phyloP scores from a whole-genome alignment of 2,888 invertebrate genomes.

The Notodonta dromedarius region DNA sequence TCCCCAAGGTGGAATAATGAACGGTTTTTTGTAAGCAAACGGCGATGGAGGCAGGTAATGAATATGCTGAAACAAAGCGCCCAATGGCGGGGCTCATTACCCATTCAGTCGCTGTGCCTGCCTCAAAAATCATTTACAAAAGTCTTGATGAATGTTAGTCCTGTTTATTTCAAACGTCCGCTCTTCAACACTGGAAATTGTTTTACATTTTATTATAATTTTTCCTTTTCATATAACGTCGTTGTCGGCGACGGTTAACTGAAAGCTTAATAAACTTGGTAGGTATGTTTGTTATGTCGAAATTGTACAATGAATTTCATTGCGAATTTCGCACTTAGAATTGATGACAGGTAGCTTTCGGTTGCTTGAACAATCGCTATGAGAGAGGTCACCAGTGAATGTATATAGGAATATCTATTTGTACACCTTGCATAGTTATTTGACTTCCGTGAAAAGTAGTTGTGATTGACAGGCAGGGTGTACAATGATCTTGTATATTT shows the following conservation, averaged over 20 bases:
- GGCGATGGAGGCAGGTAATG: conserved; percentile 73
- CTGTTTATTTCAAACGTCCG: conserved; percentile 49
- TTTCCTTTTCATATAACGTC: conserved; percentile 14
- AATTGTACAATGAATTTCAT: conserved; percentile 22
- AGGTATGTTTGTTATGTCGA: conserved; percentile 13
- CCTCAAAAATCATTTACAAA: conserved; percentile 77
- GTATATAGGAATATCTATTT: too few species aligned
- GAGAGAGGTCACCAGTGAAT: conserved; percentile 1
- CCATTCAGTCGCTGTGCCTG: conserved; percentile 69
- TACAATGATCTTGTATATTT: too few species aligned
- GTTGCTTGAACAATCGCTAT: conserved; percentile 20
- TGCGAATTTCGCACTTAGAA: conserved; percentile 21
- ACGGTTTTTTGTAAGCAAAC: conserved; percentile 69
- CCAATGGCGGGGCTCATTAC: conserved; percentile 73
- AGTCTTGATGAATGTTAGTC: conserved; percentile 70
- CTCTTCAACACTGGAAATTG: conserved; percentile 39
- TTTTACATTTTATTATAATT: conserved; percentile 39
- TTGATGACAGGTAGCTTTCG: conserved; percentile 31
- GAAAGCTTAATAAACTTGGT: conserved; percentile 20
- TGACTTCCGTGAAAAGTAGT: too few species aligned
- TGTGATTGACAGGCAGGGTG: too few species aligned
- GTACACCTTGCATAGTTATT: too few species aligned
- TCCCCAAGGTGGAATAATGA: conserved; percentile 66
- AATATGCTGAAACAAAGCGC: conserved; percentile 77
- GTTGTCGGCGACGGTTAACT: conserved; percentile 8